Evolutionary conservation across 2,797 vertebrate species (phyloP), one percentile per base, ranked within the genome.

Genomic region (Alosa sapidissima): DNA sequence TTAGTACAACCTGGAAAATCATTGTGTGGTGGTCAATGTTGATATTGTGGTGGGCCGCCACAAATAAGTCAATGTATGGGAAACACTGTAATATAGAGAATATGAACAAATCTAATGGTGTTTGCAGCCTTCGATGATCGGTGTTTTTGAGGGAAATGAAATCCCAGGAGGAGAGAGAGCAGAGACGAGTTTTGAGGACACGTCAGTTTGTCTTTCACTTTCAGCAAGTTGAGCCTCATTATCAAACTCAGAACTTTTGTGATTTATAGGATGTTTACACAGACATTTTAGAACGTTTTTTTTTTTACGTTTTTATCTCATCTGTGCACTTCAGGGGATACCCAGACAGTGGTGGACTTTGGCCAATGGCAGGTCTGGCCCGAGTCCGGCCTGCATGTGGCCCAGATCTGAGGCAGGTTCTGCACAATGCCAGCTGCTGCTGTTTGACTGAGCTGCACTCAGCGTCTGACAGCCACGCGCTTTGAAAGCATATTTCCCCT

Each of bases 401-500:
- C 55, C 55, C 55, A 58, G 19, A 19, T 16, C 4, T n/a, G 19
- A 16, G 5, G 41, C 41, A 41, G 41, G 41, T 41, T 4, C 41
- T 41, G 11, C 51, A 14, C 51, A 13, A 10, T 14, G 51, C 11
- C 51, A 13, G 51, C 51, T 14, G 11, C 51, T 52, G 51, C 14
- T 8, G 49, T 51, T 51, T 52, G 13, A 52, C 13, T 52, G 51
- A 52, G 16, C 7, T 60, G 55, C 19, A 60, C 19, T n/a, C 5
- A 36, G 24, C 2, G 24, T 68, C 9, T 36, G 62, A 68, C 24
- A 68, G 11, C 24, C 1, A 8, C 11, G 33, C 24, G 3, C 28
- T 68, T 36, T 68, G 62, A 36, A 68, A 68, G 62, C 62, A 36
- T 11, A 68, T 68, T 68, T 68, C 24, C 62, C 62, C 62, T 33